Evolutionary conservation across 2,797 vertebrate species (phyloP).

Genomic region (Rhinella marina): DNA sequence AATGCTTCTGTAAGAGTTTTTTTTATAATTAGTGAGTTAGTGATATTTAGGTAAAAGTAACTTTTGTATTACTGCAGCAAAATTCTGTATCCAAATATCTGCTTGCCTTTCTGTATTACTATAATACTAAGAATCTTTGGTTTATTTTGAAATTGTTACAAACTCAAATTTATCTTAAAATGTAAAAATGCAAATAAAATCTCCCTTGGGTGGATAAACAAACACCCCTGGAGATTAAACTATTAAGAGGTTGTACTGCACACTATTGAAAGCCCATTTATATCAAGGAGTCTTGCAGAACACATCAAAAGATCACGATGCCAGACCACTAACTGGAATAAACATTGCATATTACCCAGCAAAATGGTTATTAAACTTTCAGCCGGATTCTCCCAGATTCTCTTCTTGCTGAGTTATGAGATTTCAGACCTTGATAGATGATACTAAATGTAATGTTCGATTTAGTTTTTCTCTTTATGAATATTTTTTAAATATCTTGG

Average conservation of each 20-base stretch:
- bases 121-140: background rate
- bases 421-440: constrained; percentile 52
- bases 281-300: constrained; percentile 14
- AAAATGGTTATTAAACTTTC: constrained; percentile 45
- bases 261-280: background rate
- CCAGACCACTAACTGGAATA: constrained; percentile 30
- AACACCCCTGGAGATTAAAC: background rate
- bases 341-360: constrained; percentile 37
- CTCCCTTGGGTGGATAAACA: background rate
- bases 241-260: background rate
- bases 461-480: constrained; percentile 54
- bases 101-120: background rate
- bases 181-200: background rate
- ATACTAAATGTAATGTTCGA: constrained; percentile 46
- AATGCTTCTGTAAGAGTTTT: background rate
- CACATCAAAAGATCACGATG: constrained; percentile 3
- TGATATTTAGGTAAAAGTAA: background rate
- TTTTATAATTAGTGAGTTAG: background rate
- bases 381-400: constrained; percentile 31
- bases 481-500: constrained; percentile 54
- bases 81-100: background rate
- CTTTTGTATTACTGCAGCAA: background rate
- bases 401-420: constrained; percentile 56
- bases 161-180: background rate
- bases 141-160: background rate